phyloP scores from a whole-genome alignment of 2,113 vertebrate species.

The Hepsetus odoe region DNA sequence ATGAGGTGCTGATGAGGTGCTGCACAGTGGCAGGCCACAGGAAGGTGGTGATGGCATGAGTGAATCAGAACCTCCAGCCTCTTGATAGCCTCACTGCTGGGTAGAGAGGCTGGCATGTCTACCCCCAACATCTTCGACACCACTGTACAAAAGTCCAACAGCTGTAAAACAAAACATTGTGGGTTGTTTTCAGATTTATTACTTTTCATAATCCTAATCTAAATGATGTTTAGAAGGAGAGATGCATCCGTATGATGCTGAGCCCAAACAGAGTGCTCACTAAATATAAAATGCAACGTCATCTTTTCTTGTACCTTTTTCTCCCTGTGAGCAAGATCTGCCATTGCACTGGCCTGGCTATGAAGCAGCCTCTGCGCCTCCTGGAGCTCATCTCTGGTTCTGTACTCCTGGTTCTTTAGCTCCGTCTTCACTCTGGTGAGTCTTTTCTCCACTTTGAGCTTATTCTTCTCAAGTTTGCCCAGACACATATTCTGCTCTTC shows the following conservation, averaged over 20 bases:
- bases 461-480: constrained; percentile 80
- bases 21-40: constrained; percentile 48
- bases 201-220: neutral
- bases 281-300: neutral
- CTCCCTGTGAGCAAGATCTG: constrained; percentile 80
- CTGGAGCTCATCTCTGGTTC: constrained; percentile 75
- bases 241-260: neutral
- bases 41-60: constrained; percentile 59
- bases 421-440: constrained; percentile 76
- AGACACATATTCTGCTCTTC: constrained; percentile 82
- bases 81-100: constrained; percentile 86
- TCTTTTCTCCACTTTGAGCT: constrained; percentile 78
- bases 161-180: constrained; percentile 65
- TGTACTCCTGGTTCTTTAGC: constrained; percentile 71
- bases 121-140: constrained; percentile 82
- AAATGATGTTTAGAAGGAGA: neutral
- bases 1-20: constrained; percentile 57
- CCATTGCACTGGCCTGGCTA: constrained; percentile 78
- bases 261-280: neutral
- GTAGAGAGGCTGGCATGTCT: constrained; percentile 68
- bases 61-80: constrained; percentile 80
- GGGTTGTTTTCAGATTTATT: no score
- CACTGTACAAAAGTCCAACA: constrained; percentile 83
- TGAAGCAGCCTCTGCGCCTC: constrained; percentile 64
- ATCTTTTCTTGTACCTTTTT: constrained; percentile 73